Base-by-base conservation (phyloP, 2,888 invertebrate species). In the Electrophaes corylata region DNA sequence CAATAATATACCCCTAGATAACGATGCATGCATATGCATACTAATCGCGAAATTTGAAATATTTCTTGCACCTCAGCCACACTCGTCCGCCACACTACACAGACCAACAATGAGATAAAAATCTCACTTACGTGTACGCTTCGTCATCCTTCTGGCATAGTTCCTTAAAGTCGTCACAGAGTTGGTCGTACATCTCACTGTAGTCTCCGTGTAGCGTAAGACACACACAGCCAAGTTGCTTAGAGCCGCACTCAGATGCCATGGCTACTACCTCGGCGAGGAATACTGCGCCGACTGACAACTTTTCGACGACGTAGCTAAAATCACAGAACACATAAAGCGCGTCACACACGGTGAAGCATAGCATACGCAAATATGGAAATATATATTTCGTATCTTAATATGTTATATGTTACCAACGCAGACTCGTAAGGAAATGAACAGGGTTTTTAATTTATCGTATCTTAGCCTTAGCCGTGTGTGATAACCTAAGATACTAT, bases 241-340 rank as follows among this genome's bases (percentile, higher is more conserved):
- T 47, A 1, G 69, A 62, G 3, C 66, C 69, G 31, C 80, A 78
- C 0, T 72, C 75, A 0, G 65, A 14, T 0, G 81, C 78, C 0
- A 37, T 8, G 0, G 64, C 51, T 0, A 86, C 83, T 3, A 81
- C 78, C 0, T 79, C 77, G 0, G 85, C 58, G 0, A 84, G 31
- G 0, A 78, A 67, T 0, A 54, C 16, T 2, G 79, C 83, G 3
- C 81, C 85, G 0, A 75, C 40, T 0, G 73, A 20, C 0, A 88
- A 64, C 0, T 73, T 67, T 1, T 84, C 84, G 0, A 86, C 37
- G 0, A 88, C 26, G 45, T 75, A 89, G 2, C 90, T 90, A 75
- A 0, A 57, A 52, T 11, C 5, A 37, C 16, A 37, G 4, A 12
- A 20, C 8, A 39, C 5, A 40, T 40, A 31, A 33, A 33, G 12